phyloP scores from a whole-genome alignment of 1,140 invertebrate genomes.

The Mycetomoellerius zeteki region DNA sequence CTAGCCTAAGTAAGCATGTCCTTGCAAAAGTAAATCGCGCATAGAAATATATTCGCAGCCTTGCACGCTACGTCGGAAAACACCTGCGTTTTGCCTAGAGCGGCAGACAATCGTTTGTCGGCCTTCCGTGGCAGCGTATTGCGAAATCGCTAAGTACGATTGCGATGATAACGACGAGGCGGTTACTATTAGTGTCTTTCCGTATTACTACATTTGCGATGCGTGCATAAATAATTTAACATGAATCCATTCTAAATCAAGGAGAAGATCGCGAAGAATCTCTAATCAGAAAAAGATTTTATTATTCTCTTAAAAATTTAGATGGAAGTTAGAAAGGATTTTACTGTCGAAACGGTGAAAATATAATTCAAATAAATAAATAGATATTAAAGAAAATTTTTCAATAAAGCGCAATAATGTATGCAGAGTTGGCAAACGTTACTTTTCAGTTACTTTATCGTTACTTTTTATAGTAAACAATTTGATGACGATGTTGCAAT shows the following conservation, averaged over 20 bases:
- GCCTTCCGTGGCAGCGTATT: constrained; percentile 64
- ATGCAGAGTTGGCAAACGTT: no score
- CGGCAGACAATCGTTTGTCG: constrained; percentile 67
- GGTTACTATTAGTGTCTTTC: constrained; percentile 31
- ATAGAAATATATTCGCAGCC: constrained; percentile 56
- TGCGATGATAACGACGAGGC: constrained; percentile 27
- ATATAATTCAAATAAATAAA: background rate
- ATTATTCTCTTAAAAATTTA: background rate
- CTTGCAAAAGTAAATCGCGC: constrained; percentile 65
- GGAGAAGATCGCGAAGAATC: background rate
- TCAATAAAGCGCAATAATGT: background rate
- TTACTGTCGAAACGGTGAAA: background rate
- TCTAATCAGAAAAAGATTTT: background rate
- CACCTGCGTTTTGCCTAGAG: constrained; percentile 67
- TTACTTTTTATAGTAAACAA: no score
- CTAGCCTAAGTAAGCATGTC: constrained; percentile 32
- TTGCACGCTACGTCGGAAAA: constrained; percentile 65
- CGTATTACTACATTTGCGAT: constrained; percentile 27
- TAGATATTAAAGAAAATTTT: background rate
- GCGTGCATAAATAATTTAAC: constrained; percentile 39
- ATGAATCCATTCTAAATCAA: background rate
- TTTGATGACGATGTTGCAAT: no score
- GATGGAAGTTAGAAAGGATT: background rate
- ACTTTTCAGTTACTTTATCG: no score
- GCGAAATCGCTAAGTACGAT: constrained; percentile 55